Percentiles rank a stretch among this genome's conserved stretches.
phyloP scores from a whole-genome alignment of 1,140 invertebrate genomes.

The Caenorhabditis elegans region DNA sequence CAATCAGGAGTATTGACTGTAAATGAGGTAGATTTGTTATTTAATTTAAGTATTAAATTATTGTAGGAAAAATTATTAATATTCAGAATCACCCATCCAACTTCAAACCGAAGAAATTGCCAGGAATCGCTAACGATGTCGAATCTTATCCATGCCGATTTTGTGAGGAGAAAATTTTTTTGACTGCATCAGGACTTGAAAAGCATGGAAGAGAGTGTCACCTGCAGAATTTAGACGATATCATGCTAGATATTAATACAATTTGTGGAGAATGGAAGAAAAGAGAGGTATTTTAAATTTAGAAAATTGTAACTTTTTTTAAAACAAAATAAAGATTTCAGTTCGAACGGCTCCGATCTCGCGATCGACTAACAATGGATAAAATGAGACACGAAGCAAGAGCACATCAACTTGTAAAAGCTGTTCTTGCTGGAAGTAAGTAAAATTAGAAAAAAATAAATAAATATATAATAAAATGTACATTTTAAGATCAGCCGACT shows the following conservation, averaged over 20 bases:
- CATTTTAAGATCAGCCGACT: neutral
- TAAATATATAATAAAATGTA: too few species aligned
- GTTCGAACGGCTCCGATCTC: neutral
- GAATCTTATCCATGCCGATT: slow-evolving; percentile 45
- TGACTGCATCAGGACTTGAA: slow-evolving; percentile 44
- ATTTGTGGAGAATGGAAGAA: slow-evolving; percentile 46
- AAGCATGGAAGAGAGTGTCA: slow-evolving; percentile 35
- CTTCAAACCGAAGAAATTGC: neutral
- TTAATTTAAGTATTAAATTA: too few species aligned
- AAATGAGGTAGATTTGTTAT: neutral
- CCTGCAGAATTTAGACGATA: slow-evolving; percentile 40
- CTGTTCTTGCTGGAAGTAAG: neutral
- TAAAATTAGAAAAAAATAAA: too few species aligned
- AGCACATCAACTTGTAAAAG: neutral
- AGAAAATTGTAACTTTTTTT: neutral
- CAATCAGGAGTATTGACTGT: neutral
- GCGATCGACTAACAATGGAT: neutral
- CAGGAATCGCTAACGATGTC: slow-evolving; percentile 45
- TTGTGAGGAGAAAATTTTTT: slow-evolving; percentile 43
- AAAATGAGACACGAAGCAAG: neutral
- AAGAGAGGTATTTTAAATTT: neutral
- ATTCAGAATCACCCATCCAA: slow-evolving; percentile 2
- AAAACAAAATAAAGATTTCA: neutral
- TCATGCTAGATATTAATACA: slow-evolving; percentile 22
- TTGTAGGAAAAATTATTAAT: too few species aligned